Conservation (phyloP, 1,140 invertebrate species). For the Monochamus saltuarius region DNA sequence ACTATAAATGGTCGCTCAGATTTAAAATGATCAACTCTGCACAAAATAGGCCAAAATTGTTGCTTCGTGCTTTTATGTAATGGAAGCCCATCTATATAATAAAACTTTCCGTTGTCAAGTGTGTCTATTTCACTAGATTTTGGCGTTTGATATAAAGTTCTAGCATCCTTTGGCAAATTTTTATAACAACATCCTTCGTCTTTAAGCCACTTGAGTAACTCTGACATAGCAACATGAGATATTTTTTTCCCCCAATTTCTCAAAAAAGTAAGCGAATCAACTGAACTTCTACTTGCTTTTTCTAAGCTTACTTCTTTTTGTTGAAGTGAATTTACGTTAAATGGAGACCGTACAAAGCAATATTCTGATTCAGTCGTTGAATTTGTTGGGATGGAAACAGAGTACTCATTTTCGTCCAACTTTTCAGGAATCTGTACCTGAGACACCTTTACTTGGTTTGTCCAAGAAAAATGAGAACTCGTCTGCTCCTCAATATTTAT, state of each 20-base stretch:
- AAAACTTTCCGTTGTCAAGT: conserved; percentile 20
- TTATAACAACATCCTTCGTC: background rate
- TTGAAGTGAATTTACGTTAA: background rate
- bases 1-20: conserved; percentile 21
- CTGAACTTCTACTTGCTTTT: background rate
- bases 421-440: background rate
- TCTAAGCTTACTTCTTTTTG: background rate
- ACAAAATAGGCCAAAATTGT: conserved; percentile 28
- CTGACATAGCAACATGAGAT: conserved; percentile 3
- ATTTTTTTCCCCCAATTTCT: background rate
- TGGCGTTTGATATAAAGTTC: conserved; percentile 26
- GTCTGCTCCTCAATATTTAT: background rate
- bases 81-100: conserved; percentile 27
- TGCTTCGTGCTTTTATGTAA: conserved; percentile 19
- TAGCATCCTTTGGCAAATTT: conserved; percentile 3
- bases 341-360: background rate
- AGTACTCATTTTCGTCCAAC: background rate
- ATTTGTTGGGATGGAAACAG: background rate
- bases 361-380: too few relatives aligned
- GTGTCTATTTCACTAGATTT: conserved; percentile 1
- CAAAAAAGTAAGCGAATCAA: background rate
- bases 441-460: background rate
- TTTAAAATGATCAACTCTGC: conserved; percentile 19
- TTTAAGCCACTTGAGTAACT: conserved; percentile 7
- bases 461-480: background rate